Conservation (phyloP, 2,888 invertebrate species). For the Parthenolecanium corni region DNA sequence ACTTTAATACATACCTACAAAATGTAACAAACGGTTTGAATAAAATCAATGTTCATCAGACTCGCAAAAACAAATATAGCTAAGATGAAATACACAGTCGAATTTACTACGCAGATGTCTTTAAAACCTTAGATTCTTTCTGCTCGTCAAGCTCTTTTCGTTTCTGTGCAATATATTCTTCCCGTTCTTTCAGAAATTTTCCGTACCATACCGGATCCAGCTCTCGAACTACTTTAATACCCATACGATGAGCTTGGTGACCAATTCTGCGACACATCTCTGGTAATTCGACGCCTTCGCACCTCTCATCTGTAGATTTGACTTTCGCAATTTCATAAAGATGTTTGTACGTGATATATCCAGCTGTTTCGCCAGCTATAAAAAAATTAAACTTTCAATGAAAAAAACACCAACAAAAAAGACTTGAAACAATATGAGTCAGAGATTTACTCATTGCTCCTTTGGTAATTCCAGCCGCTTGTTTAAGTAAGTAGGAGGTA, state of each 20-base stretch:
- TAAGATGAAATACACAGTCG: no score
- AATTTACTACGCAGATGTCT: slow-evolving; percentile 46
- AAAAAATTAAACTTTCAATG: slow-evolving; percentile 28
- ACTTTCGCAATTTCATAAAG: slow-evolving; percentile 95
- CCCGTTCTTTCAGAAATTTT: slow-evolving; percentile 66
- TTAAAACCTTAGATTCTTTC: slow-evolving; percentile 80
- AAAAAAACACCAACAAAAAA: background rate
- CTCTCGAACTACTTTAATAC: slow-evolving; percentile 69
- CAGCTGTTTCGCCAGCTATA: slow-evolving; percentile 63
- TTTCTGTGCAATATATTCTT: slow-evolving; percentile 56
- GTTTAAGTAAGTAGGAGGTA: slow-evolving; percentile 74
- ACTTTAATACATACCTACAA: no score
- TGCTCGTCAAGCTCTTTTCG: slow-evolving; percentile 65
- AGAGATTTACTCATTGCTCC: slow-evolving; percentile 46
- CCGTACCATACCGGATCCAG: slow-evolving; percentile 69
- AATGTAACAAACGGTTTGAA: no score
- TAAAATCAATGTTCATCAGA: no score
- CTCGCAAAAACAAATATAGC: no score
- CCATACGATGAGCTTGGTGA: slow-evolving; percentile 64
- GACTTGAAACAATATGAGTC: background rate
- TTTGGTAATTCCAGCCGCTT: slow-evolving; percentile 83
- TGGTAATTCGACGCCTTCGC: slow-evolving; percentile 51
- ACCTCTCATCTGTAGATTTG: slow-evolving; percentile 75
- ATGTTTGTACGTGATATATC: slow-evolving; percentile 87
- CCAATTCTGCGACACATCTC: slow-evolving; percentile 70